Evolutionary conservation across 2,888 invertebrate species (phyloP).

Genomic region (Drosophila koepferae): DNA sequence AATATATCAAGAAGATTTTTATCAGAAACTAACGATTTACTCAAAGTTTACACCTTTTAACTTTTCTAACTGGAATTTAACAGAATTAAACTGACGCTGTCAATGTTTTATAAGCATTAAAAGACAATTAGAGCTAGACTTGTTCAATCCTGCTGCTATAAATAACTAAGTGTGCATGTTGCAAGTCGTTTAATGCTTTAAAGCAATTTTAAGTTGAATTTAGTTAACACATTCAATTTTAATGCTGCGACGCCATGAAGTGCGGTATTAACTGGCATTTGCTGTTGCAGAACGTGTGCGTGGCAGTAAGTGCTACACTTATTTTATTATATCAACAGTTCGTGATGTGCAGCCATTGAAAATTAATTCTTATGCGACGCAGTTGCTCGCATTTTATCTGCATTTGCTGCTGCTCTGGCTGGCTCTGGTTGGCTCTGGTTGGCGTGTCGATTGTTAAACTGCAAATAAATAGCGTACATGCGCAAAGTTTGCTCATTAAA

Average conservation of each 20-base stretch:
- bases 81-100: too few species aligned
- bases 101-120: not conserved
- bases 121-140: not conserved
- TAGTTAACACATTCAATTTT: not conserved
- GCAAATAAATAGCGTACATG: conserved; percentile 63
- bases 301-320: conserved; percentile 3
- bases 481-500: conserved; percentile 76
- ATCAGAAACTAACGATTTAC: not conserved
- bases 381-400: conserved; percentile 40
- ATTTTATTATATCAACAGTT: conserved; percentile 34
- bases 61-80: not conserved
- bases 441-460: conserved; percentile 59
- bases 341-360: conserved; percentile 24
- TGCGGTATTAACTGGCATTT: conserved; percentile 8
- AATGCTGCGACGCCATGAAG: not conserved
- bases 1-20: not conserved
- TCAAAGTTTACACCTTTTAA: not conserved
- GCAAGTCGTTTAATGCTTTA: not conserved
- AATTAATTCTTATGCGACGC: conserved; percentile 46
- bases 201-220: not conserved
- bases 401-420: conserved; percentile 18
- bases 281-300: not conserved
- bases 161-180: not conserved
- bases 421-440: not conserved
- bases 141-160: not conserved